A percentile compares a stretch with the other conserved stretches of the same genome.
phyloP scores from a whole-genome alignment of 2,888 invertebrate genomes.

The Margaritifera margaritifera region DNA sequence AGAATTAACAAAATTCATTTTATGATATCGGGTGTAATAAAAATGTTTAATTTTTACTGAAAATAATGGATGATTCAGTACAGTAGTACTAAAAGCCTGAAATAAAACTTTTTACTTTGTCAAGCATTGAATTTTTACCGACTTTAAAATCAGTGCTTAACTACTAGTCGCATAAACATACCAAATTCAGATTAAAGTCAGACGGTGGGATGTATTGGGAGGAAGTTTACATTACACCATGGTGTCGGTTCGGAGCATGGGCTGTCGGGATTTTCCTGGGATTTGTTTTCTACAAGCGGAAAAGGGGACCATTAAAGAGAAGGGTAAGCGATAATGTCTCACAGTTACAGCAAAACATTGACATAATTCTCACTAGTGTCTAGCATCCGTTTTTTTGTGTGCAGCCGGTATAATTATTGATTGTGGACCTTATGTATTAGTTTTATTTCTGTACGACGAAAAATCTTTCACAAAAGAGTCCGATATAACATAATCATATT shows the following conservation, averaged over 20 bases:
- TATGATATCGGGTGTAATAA: not conserved
- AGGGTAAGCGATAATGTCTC: constrained; percentile 16
- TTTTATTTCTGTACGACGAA: too few relatives aligned
- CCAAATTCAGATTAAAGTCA: constrained; percentile 43
- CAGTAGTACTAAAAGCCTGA: too few relatives aligned
- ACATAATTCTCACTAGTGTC: not conserved
- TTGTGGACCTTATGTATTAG: too few relatives aligned
- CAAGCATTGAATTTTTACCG: too few relatives aligned
- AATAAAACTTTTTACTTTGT: too few relatives aligned
- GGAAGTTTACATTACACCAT: constrained; percentile 73
- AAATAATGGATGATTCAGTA: too few relatives aligned
- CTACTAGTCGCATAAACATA: not conserved
- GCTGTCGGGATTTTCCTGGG: constrained; percentile 72
- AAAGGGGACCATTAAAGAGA: constrained; percentile 21
- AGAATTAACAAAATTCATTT: not conserved
- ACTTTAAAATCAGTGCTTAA: too few relatives aligned
- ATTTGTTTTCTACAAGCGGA: constrained; percentile 63
- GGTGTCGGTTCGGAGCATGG: constrained; percentile 73
- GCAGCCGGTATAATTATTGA: not conserved
- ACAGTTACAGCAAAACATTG: not conserved
- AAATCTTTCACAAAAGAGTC: too few relatives aligned
- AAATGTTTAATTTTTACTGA: not conserved
- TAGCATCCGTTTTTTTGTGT: not conserved
- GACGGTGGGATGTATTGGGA: constrained; percentile 54
- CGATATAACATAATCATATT: too few relatives aligned